phyloP scores from a whole-genome alignment of 2,113 vertebrate species.

The Trachemys scripta region DNA sequence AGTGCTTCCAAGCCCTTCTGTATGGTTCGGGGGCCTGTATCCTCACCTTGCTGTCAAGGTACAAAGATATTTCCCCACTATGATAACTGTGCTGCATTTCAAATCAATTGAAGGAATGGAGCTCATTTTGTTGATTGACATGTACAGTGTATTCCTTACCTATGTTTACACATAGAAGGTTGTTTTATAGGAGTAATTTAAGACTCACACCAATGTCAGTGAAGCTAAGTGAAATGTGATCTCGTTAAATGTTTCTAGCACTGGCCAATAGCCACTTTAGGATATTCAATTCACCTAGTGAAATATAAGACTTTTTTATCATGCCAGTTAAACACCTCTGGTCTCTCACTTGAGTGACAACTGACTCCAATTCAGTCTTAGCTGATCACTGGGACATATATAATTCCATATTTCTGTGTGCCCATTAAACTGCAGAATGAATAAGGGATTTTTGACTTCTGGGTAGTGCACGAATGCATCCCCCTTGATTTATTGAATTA shows the following conservation, averaged over 20 bases:
- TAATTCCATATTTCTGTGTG: neutral
- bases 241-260: neutral
- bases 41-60: neutral
- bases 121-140: neutral
- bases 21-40: neutral
- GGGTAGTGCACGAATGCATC: neutral
- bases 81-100: neutral
- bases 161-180: conserved; percentile 13
- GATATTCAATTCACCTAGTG: neutral
- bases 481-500: neutral
- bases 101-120: neutral
- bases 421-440: neutral
- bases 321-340: rapidly evolving
- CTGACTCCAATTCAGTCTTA: neutral
- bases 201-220: conserved; percentile 36
- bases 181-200: conserved; percentile 48
- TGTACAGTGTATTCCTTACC: neutral
- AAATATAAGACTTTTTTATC: neutral
- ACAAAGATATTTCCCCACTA: neutral
- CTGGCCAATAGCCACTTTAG: neutral
- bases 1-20: neutral
- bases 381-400: neutral
- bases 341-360: neutral
- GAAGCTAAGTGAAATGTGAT: conserved; percentile 21
- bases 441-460: neutral